Base-by-base conservation (phyloP, 2,113 vertebrate genomes). In the Hystrix cristata region DNA sequence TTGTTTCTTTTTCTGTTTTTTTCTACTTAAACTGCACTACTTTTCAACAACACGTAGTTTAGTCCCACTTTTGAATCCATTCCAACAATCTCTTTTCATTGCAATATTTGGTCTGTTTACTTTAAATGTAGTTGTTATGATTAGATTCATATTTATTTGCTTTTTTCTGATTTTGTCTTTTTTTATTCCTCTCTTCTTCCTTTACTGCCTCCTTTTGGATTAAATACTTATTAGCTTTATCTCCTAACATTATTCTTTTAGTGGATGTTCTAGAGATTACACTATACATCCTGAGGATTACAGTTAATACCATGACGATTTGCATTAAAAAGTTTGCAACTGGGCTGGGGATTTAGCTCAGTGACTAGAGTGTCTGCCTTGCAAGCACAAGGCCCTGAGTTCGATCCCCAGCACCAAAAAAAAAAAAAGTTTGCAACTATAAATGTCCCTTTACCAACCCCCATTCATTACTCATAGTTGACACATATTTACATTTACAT, bases 191-290 rank as follows among this genome's bases (percentile, higher is more conserved):
- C 19, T 55, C 59, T 62, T 74, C 62, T 25, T 57, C 89, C 69
- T 67, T 69, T 85, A 62, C 9, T 7, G 48, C 16, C n/a, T 95
- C 76, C 91, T 85, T 89, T 51, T 62, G 59, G 7, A 71, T 76
- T 60, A 90, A 88, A 51, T 59, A 43, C 21, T 80, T 84, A 82
- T 91, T 72, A 78, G 25, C 31, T 78, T 29, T 57, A 38, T 51
- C 72, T 79, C 91, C 48, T 72, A 7, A 59, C 13, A 65, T 64
- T 82, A 64, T 76, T 67, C 91, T 85, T 95, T 86, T 55, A 62
- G 38, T 57, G 59, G 43, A 23, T 85, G 43, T 43, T 46, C 78
- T 48, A 69, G 23, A 38, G 48, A 59, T 87, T 84, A 25, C 27
- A 69, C 34, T 60, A 74, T 5, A 7, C 46, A 65, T 53, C 8